A percentile compares a stretch with the other conserved stretches of the same genome.
Conservation (phyloP, 1,140 invertebrate species). For the Spodoptera litura region DNA sequence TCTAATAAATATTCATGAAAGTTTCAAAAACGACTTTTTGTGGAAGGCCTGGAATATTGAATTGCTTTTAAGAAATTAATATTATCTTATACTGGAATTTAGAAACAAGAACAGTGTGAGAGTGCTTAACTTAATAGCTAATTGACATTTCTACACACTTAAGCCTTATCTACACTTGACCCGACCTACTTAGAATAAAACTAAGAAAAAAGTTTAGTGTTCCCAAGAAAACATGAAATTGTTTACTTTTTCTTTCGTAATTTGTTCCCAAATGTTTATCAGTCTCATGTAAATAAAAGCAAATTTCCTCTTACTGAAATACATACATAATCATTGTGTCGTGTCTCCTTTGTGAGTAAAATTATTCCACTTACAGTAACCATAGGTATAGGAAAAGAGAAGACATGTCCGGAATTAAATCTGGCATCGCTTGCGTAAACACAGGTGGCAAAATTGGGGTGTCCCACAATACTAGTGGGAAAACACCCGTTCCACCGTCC, state of each 20-base stretch:
- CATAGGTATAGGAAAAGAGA: background rate
- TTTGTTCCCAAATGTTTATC: background rate
- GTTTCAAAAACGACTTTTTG: too few relatives aligned
- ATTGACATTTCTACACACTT: too few relatives aligned
- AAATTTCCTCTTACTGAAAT: background rate
- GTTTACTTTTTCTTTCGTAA: background rate
- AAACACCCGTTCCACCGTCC: slow-evolving; percentile 3
- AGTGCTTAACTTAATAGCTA: too few relatives aligned
- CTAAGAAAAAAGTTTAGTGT: too few relatives aligned
- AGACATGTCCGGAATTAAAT: slow-evolving; percentile 23
- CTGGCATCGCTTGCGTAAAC: slow-evolving; percentile 25
- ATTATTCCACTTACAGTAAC: background rate
- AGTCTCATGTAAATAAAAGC: background rate
- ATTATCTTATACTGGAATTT: too few relatives aligned
- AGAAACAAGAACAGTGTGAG: too few relatives aligned
- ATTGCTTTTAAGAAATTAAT: too few relatives aligned
- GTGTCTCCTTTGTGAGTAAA: background rate
- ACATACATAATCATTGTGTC: background rate
- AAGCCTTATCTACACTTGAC: too few relatives aligned
- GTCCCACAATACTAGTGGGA: background rate
- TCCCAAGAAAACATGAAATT: too few relatives aligned
- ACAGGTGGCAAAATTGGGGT: slow-evolving; percentile 11
- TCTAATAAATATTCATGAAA: too few relatives aligned
- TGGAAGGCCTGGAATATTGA: too few relatives aligned
- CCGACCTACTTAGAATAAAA: too few relatives aligned